These are phyloP conservation scores for Holocentrus rufus DNA, from an alignment of 2,797 vertebrate species.

Conservation along the genomic window DNA sequence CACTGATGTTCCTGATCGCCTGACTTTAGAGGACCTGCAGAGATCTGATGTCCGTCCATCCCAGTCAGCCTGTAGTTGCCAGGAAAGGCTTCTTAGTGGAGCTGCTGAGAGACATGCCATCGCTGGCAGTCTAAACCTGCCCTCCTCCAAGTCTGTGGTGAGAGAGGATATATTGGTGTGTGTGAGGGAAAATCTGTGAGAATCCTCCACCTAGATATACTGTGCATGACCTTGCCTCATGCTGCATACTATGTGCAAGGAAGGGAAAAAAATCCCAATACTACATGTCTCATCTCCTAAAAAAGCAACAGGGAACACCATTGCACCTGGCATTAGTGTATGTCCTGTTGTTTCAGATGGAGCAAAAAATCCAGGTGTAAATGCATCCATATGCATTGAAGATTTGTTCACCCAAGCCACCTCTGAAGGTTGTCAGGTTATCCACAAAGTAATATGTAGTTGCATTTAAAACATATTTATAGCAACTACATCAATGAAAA, in stretches of 20 bases:
- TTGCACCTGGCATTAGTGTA: background rate
- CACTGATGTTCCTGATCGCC: slow-evolving; percentile 57
- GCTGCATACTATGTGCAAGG: background rate
- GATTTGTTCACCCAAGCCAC: background rate
- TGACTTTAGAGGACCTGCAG: slow-evolving; percentile 76
- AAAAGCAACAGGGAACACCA: background rate
- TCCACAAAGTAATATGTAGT: too few relatives aligned
- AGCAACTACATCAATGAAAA: too few relatives aligned
- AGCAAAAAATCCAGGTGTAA: background rate
- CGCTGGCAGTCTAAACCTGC: slow-evolving; percentile 23
- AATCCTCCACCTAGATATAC: background rate
- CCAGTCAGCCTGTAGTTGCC: slow-evolving; percentile 47
- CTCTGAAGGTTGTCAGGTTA: background rate
- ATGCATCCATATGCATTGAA: background rate
- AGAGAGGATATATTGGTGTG: slow-evolving; percentile 22
- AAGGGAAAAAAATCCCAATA: background rate
- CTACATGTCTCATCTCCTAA: background rate
- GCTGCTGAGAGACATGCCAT: slow-evolving; percentile 38
- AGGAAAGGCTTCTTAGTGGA: slow-evolving; percentile 58
- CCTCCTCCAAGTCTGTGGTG: slow-evolving; percentile 51
- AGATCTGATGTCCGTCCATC: slow-evolving; percentile 55
- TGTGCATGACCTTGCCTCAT: background rate
- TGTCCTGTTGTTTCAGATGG: background rate
- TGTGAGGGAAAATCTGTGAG: background rate
- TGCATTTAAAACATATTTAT: too few relatives aligned